A percentile compares a stretch with the other conserved stretches of the same genome.
These are phyloP conservation scores for Porphyrio hochstetteri DNA, from an alignment of 2,113 vertebrate species.

Conservation along the genomic window DNA sequence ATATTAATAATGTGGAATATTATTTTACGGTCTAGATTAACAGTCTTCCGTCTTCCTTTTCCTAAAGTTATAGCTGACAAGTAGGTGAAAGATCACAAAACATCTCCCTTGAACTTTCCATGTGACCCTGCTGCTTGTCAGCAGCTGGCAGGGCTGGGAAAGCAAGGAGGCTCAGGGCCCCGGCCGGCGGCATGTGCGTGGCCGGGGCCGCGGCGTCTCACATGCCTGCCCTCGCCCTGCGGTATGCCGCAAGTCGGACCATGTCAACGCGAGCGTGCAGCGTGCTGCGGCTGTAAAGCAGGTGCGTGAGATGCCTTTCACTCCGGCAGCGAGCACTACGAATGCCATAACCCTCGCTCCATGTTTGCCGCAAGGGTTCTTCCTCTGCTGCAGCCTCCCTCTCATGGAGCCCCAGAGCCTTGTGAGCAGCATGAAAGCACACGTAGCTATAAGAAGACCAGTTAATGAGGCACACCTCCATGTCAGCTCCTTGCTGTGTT, in stretches of 20 bases:
- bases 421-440: neutral
- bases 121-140: neutral
- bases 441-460: neutral
- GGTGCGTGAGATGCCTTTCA: slow-evolving; percentile 15
- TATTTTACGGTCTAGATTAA: neutral
- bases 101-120: neutral
- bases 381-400: neutral
- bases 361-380: rapidly evolving
- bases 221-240: neutral
- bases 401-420: neutral
- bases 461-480: neutral
- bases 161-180: neutral
- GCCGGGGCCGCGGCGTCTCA: neutral
- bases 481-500: neutral
- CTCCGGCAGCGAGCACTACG: neutral
- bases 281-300: slow-evolving; percentile 6
- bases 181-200: neutral
- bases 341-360: neutral
- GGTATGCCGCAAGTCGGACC: slow-evolving; percentile 56
- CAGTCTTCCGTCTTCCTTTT: neutral
- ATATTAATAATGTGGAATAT: neutral
- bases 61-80: neutral
- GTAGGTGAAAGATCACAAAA: slow-evolving; percentile 35
- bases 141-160: neutral
- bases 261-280: neutral